Evolutionary conservation across 1,140 invertebrate genomes (phyloP), one percentile per base, ranked within the genome.

Genomic region (Drosophila varians): DNA sequence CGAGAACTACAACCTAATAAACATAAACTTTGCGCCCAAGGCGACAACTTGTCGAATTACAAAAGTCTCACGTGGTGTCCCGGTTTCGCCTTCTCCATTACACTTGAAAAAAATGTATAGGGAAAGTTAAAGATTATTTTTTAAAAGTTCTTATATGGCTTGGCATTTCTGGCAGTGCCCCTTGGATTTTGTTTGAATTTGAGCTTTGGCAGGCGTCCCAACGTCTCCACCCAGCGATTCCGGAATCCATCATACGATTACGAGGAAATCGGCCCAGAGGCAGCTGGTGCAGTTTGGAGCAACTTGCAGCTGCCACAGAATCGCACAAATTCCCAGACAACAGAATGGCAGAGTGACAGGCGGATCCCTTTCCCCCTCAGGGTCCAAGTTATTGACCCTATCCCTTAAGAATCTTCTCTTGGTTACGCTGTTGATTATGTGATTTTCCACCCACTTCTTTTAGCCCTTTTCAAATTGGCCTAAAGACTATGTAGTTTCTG

Each of bases 381-480:
- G 48, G 49, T 28, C 21, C 72, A 84, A 79, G 79, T 86, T 84
- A 76, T 84, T 84, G 80, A 84, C 79, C 79, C 79, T 57, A 62
- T 51, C 38, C 16, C 7, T 6, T 42, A 9, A 78, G 71, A 65
- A 79, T 58, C 70, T 74, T 73, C 16, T 52, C 69, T 74, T 52
- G 49, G 38, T 58, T 66, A 53, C 51, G 57, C 58, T 46, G 36
- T 49, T 74, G 52, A 49, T 46, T 69, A 51, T 25, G 56, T 57
- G 54, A 34, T 56, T 25, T 26, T 51, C 40, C 61, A 31, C 46
- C 43, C 11, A 5, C 40, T 28, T 48, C 71, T 51, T 57, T 57
- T 14, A 19, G 26, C 9, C 12, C 11, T 43, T 36, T 14, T 12
- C 2, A 66, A 66, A 66, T 66, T 66, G 62, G 46, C 38, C 38